Conservation (phyloP, 2,113 vertebrate genomes). For the Entelurus aequoreus region DNA sequence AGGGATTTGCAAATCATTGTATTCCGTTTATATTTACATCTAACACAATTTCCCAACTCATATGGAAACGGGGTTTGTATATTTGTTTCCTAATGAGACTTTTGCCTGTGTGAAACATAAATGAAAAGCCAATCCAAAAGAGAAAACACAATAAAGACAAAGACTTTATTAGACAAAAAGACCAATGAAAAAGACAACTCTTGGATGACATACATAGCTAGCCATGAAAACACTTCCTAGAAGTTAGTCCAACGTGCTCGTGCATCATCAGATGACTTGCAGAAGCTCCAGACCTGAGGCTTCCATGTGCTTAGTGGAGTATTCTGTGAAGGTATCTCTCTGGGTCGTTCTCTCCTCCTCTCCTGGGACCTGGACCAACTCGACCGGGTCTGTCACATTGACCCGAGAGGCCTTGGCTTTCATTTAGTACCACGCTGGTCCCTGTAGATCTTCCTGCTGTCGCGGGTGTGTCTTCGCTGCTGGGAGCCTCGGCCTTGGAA, state of each 20-base stretch:
- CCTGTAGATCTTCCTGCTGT: slow-evolving; percentile 12
- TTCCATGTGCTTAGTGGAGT: slow-evolving; percentile 42
- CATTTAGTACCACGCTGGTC: slow-evolving; percentile 3
- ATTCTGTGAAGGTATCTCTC: slow-evolving; percentile 66
- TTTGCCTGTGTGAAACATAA: not conserved
- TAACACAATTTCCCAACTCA: no score
- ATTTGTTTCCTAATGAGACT: not conserved
- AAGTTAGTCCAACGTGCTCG: not conserved
- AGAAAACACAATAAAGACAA: not conserved
- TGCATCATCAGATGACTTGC: not conserved
- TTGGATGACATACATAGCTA: not conserved
- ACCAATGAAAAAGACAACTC: not conserved
- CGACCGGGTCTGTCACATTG: slow-evolving; percentile 32
- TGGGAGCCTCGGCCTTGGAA: slow-evolving; percentile 22
- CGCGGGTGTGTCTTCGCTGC: slow-evolving; percentile 22
- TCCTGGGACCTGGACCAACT: slow-evolving; percentile 31
- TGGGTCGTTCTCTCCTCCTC: slow-evolving; percentile 42
- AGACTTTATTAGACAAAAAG: not conserved
- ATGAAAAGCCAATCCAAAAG: not conserved
- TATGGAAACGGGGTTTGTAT: no score
- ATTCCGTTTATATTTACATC: no score
- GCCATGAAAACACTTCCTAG: not conserved
- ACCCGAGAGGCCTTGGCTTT: slow-evolving; percentile 19
- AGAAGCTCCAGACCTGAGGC: not conserved
- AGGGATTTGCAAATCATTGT: no score